Evolutionary conservation across 2,113 vertebrate species (phyloP).

Genomic region (Mirza zaza): DNA sequence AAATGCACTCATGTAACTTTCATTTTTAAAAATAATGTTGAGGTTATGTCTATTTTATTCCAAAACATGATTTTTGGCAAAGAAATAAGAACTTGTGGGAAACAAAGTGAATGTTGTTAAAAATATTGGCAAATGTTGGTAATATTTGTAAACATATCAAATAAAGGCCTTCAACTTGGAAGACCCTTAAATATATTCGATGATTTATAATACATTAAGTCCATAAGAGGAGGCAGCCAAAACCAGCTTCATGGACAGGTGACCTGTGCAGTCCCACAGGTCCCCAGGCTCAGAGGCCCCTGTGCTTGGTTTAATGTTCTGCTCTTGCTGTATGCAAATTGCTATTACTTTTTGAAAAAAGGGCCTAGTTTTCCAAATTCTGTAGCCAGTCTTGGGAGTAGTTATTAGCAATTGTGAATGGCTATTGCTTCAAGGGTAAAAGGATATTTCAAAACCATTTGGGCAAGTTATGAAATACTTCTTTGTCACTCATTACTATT

Average conservation of each 20-base stretch:
- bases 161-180: background rate
- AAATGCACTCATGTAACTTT: background rate
- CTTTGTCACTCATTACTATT: background rate
- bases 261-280: background rate
- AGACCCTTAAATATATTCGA: background rate
- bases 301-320: background rate
- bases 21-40: background rate
- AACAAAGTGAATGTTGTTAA: background rate
- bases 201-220: background rate
- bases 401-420: background rate
- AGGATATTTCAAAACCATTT: conserved; percentile 58
- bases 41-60: background rate
- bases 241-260: background rate
- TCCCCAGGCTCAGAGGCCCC: accelerated
- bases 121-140: background rate
- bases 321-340: background rate
- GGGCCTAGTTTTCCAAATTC: background rate
- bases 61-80: background rate
- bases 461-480: conserved; percentile 36
- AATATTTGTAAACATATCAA: background rate
- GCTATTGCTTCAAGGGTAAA: background rate
- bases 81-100: background rate
- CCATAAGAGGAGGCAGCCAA: background rate
- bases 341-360: background rate
- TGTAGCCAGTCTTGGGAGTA: background rate